These are phyloP conservation scores for Andrena dorsata DNA, from an alignment of 2,888 invertebrate species.

Conservation along the genomic window DNA sequence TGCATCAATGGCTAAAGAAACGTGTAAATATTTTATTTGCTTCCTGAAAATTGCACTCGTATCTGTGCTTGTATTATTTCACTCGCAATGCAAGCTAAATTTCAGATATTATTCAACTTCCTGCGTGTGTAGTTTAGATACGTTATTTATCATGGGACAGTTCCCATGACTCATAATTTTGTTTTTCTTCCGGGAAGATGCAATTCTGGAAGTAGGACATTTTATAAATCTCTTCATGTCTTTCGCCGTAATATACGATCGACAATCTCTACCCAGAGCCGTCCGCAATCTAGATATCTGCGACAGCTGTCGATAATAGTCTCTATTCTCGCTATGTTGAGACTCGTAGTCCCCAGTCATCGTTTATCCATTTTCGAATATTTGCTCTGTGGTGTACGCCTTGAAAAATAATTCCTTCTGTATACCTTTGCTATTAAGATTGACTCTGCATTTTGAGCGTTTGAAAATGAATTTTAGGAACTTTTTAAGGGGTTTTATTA, in stretches of 20 bases:
- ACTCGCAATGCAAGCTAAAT: no score
- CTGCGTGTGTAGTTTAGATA: neutral
- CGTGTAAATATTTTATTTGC: neutral
- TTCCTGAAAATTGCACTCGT: neutral
- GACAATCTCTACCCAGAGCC: conserved; percentile 20
- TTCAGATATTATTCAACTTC: no score
- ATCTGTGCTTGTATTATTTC: no score
- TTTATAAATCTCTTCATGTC: conserved; percentile 29
- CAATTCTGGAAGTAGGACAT: conserved; percentile 36
- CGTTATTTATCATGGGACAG: neutral
- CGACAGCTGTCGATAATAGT: conserved; percentile 70
- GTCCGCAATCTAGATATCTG: conserved; percentile 41
- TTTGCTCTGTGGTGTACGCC: conserved; percentile 17
- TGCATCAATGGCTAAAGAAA: neutral
- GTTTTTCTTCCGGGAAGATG: neutral
- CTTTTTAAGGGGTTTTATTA: no score
- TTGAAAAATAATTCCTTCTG: conserved; percentile 8
- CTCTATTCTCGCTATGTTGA: conserved; percentile 56
- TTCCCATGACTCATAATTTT: neutral
- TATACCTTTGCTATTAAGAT: conserved; percentile 5
- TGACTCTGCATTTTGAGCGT: neutral
- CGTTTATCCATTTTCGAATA: conserved; percentile 22
- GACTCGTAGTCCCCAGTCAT: conserved; percentile 7
- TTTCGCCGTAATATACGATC: conserved; percentile 36
- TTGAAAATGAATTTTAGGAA: neutral